A percentile compares a stretch with the other conserved stretches of the same genome.
Evolutionary conservation across 2,113 vertebrate species (phyloP).

Genomic region (Pavo muticus): DNA sequence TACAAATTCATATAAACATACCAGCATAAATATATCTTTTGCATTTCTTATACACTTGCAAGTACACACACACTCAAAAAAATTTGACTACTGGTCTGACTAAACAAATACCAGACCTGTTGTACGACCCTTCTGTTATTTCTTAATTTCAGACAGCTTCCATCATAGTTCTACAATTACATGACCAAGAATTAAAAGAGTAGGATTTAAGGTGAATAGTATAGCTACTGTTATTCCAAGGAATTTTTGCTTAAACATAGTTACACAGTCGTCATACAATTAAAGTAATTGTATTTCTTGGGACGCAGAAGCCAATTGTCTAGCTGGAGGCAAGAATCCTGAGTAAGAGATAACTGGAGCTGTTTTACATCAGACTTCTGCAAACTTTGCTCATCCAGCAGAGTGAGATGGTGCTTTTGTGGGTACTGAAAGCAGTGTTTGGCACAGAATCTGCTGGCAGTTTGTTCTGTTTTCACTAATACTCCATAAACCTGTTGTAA

Average conservation of each 20-base stretch:
- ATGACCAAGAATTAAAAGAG: not conserved
- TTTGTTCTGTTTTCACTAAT: not conserved
- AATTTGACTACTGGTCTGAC: not conserved
- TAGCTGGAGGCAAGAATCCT: not conserved
- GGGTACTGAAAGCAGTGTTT: not conserved
- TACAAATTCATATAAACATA: not conserved
- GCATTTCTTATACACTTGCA: not conserved
- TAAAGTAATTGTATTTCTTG: not conserved
- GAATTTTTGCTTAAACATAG: not conserved
- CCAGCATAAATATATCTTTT: not conserved
- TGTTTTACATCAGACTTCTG: not conserved
- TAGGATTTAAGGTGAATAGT: not conserved
- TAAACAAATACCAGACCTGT: not conserved
- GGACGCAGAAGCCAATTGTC: not conserved
- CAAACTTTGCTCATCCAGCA: not conserved
- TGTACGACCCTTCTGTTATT: not conserved
- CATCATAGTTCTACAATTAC: not conserved
- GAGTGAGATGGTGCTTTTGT: not conserved
- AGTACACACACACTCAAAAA: not conserved
- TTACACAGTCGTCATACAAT: not conserved
- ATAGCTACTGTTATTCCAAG: not conserved
- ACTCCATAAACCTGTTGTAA: not conserved
- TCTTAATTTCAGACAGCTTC: not conserved
- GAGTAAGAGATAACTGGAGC: not conserved
- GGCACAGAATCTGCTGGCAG: not conserved